Evolutionary conservation across 2,797 vertebrate genomes (phyloP).

Genomic region (Chromis chromis): DNA sequence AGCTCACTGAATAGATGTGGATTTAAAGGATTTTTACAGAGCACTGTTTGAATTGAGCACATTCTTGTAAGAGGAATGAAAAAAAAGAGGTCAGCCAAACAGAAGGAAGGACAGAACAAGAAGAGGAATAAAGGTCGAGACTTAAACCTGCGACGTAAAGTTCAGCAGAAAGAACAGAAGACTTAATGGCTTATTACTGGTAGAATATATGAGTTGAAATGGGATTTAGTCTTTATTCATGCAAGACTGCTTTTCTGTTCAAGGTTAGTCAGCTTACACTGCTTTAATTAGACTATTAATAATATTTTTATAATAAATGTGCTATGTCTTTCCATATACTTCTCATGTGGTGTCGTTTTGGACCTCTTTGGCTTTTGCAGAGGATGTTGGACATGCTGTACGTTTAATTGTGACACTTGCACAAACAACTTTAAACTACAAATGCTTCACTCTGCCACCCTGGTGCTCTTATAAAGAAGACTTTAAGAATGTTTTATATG

Average conservation of each 20-base stretch:
- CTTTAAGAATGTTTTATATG: neutral
- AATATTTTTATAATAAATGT: neutral
- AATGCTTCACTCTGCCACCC: neutral
- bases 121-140: constrained; percentile 50
- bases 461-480: neutral
- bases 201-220: constrained; percentile 3
- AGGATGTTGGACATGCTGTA: neutral
- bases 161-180: constrained; percentile 40
- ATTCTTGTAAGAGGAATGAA: constrained; percentile 34
- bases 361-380: neutral
- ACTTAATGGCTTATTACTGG: constrained; percentile 7
- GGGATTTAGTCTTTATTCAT: neutral
- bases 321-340: too few relatives aligned
- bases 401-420: too few relatives aligned
- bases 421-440: neutral
- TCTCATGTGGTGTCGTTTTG: neutral
- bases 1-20: constrained; percentile 62
- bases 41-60: constrained; percentile 53
- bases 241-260: neutral
- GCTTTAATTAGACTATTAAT: constrained; percentile 1
- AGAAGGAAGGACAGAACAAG: constrained; percentile 31
- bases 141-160: constrained; percentile 11
- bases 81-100: constrained; percentile 45
- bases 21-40: constrained; percentile 65
- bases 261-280: neutral